Conservation (phyloP, 2,797 vertebrate genomes). For the Mycteria americana region DNA sequence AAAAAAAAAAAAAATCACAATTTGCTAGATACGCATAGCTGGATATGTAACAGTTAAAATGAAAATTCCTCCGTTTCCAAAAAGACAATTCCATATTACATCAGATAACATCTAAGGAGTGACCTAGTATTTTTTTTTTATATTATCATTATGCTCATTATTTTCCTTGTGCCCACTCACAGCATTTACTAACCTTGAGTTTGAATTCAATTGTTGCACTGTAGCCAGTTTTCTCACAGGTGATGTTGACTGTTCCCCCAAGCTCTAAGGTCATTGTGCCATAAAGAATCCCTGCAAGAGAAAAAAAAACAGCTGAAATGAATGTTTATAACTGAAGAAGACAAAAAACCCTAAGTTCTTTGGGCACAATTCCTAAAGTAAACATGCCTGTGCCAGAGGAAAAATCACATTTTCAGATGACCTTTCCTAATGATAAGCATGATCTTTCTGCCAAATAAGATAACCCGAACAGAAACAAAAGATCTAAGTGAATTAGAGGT, state of each 20-base stretch:
- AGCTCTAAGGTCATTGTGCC: slow-evolving; percentile 98
- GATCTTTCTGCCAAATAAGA: not conserved
- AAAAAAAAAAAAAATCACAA: not conserved
- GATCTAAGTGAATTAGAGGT: not conserved
- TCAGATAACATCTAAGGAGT: not conserved
- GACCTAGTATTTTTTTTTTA: not conserved
- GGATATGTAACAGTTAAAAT: not conserved
- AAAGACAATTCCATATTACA: not conserved
- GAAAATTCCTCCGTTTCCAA: not conserved
- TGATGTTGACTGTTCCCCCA: slow-evolving; percentile 89
- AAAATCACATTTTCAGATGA: not conserved
- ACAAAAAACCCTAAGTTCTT: not conserved
- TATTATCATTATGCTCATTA: not conserved
- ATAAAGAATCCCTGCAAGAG: slow-evolving; percentile 88
- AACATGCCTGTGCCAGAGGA: not conserved
- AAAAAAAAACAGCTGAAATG: not conserved
- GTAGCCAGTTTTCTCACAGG: slow-evolving; percentile 97
- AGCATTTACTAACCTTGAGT: slow-evolving; percentile 84
- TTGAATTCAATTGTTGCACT: slow-evolving; percentile 96
- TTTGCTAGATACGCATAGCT: not conserved
- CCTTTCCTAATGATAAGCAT: not conserved
- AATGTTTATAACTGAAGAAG: not conserved
- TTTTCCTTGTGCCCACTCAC: not conserved
- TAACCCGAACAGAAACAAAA: not conserved
- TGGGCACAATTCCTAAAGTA: not conserved